Conservation (phyloP, 2,797 vertebrate genomes). For the Scomberomorus guttatus region DNA sequence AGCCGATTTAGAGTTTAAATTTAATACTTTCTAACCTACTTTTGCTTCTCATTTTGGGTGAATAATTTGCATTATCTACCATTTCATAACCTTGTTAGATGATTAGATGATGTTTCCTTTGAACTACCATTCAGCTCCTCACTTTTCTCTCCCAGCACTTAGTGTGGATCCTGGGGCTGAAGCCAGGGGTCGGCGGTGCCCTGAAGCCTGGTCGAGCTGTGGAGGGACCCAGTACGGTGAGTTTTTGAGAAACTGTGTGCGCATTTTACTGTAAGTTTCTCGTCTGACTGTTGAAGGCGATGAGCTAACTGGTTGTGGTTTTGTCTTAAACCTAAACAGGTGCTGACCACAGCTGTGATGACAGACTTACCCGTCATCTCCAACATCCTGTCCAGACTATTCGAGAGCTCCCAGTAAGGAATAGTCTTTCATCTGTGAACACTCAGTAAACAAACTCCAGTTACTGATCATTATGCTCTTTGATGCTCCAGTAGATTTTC, state of each 20-base stretch:
- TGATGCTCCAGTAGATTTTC: not conserved
- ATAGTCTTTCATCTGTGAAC: not conserved
- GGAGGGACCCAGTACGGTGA: constrained; percentile 98
- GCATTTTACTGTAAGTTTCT: not conserved
- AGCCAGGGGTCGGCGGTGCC: constrained; percentile 94
- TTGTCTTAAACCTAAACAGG: constrained; percentile 81
- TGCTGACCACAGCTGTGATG: constrained; percentile 99
- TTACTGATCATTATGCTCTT: not conserved
- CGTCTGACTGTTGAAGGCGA: not conserved
- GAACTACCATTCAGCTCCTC: not conserved
- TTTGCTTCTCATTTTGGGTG: not conserved
- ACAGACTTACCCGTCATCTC: constrained; percentile 97
- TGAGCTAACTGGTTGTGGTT: constrained; percentile 26
- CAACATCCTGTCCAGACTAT: constrained; percentile 96
- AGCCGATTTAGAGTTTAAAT: not conserved
- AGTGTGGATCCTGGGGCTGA: constrained; percentile 98
- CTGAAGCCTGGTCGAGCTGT: constrained; percentile 97
- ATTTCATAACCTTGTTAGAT: not conserved
- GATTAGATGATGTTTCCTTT: not conserved
- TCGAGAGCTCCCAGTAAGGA: constrained; percentile 99
- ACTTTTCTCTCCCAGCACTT: constrained; percentile 89
- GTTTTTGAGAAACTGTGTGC: constrained; percentile 38
- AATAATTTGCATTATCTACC: not conserved
- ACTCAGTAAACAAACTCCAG: not conserved
- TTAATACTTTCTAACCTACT: not conserved